Evolutionary conservation across 2,797 vertebrate genomes (phyloP).

Genomic region (Holocentrus rufus): DNA sequence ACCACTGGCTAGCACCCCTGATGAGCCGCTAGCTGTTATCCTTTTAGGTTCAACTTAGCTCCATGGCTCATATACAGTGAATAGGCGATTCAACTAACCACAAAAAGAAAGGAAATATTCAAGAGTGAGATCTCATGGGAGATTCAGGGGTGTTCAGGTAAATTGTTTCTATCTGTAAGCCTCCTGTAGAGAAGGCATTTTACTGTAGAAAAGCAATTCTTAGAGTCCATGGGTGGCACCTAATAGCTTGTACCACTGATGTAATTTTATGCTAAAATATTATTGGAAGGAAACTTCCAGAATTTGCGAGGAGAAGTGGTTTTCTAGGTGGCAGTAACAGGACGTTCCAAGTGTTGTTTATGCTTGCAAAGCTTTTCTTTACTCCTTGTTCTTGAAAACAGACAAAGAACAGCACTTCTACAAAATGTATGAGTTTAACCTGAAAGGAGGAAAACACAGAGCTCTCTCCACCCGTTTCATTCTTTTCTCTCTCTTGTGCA

Average conservation of each 20-base stretch:
- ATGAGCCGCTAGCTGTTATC: conserved; percentile 21
- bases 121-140: neutral
- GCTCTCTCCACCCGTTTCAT: neutral
- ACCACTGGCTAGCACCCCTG: conserved; percentile 12
- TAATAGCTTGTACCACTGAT: neutral
- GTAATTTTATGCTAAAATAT: neutral
- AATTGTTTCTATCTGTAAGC: neutral
- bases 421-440: neutral
- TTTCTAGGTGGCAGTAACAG: neutral
- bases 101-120: conserved; percentile 20
- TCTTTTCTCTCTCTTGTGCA: neutral
- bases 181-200: neutral
- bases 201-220: neutral
- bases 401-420: neutral
- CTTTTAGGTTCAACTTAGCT: conserved; percentile 1
- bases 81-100: neutral
- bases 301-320: neutral
- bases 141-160: neutral
- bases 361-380: neutral
- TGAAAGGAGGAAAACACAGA: conserved; percentile 5
- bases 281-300: neutral
- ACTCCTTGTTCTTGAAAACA: neutral
- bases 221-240: too few species aligned
- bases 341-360: conserved; percentile 6
- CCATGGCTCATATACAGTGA: conserved; percentile 23